A percentile compares a stretch with the other conserved stretches of the same genome.
Evolutionary conservation across 2,113 vertebrate genomes (phyloP).

Genomic region (Pachypanchax playfairii): DNA sequence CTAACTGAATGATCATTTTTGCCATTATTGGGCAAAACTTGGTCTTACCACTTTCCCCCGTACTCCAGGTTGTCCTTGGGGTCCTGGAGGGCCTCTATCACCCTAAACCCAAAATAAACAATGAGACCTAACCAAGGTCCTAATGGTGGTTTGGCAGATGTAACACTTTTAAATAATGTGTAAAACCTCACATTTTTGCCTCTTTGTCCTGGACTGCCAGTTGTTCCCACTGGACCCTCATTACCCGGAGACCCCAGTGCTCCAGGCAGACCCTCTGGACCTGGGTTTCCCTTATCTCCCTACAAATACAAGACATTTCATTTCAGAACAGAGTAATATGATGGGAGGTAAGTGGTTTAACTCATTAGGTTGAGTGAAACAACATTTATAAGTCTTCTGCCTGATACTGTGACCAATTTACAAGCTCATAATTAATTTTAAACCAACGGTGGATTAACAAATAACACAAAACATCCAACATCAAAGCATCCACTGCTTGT

Average conservation of each 20-base stretch:
- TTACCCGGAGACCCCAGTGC: conserved; percentile 86
- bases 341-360: too few species aligned
- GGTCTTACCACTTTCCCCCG: conserved; percentile 87
- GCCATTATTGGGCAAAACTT: neutral
- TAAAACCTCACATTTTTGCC: conserved; percentile 88
- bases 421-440: too few species aligned
- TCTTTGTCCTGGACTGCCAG: conserved; percentile 87
- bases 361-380: too few species aligned
- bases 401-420: too few species aligned
- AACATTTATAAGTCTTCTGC: too few species aligned
- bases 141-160: neutral
- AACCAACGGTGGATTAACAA: too few species aligned
- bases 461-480: too few species aligned
- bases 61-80: conserved; percentile 80
- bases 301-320: conserved; percentile 60
- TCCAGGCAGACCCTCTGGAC: conserved; percentile 90
- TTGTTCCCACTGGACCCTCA: conserved; percentile 88
- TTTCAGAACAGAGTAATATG: too few species aligned
- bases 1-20: neutral
- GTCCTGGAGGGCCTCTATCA: conserved; percentile 84
- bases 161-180: neutral
- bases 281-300: conserved; percentile 91
- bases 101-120: conserved; percentile 78
- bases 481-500: too few species aligned
- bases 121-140: neutral